Evolutionary conservation across 2,888 invertebrate genomes (phyloP).

Genomic region (Hydrotaea cyrtoneurina): DNA sequence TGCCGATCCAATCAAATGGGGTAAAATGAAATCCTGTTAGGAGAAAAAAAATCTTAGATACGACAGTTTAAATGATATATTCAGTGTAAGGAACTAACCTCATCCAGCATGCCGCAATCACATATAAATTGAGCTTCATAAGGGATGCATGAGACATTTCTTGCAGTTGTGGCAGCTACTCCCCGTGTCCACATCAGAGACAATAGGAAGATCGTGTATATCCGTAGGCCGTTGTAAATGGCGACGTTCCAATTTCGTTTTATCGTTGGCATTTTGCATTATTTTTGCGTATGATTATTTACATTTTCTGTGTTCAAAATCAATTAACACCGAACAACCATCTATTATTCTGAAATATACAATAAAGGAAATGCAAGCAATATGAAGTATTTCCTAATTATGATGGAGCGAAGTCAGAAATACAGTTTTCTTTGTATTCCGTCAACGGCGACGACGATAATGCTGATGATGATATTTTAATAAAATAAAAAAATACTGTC

Average conservation of each 20-base stretch:
- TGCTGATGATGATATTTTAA: too few species aligned
- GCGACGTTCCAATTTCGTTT: slow-evolving; percentile 50
- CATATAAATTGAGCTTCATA: slow-evolving; percentile 79
- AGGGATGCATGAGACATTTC: slow-evolving; percentile 76
- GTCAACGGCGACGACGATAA: not conserved
- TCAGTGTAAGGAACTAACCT: slow-evolving; percentile 77
- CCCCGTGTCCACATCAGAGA: slow-evolving; percentile 39
- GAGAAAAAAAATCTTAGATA: not conserved
- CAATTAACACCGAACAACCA: not conserved
- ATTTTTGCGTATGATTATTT: slow-evolving; percentile 49
- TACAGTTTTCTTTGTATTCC: slow-evolving; percentile 26
- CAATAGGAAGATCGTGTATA: not conserved
- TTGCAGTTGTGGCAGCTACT: slow-evolving; percentile 21
- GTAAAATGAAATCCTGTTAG: slow-evolving; percentile 83
- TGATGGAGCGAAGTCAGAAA: not conserved
- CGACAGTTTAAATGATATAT: slow-evolving; percentile 33
- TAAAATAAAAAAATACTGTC: not conserved
- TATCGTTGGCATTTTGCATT: slow-evolving; percentile 64
- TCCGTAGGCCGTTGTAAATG: slow-evolving; percentile 35
- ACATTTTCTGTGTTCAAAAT: slow-evolving; percentile 54
- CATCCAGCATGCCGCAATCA: slow-evolving; percentile 77
- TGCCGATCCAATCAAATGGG: slow-evolving; percentile 78
- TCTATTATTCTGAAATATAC: slow-evolving; percentile 15
- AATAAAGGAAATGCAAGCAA: slow-evolving; percentile 18
- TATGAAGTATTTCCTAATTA: slow-evolving; percentile 31